phyloP scores from a whole-genome alignment of 1,140 invertebrate genomes.

The Mesaphorura yosii region DNA sequence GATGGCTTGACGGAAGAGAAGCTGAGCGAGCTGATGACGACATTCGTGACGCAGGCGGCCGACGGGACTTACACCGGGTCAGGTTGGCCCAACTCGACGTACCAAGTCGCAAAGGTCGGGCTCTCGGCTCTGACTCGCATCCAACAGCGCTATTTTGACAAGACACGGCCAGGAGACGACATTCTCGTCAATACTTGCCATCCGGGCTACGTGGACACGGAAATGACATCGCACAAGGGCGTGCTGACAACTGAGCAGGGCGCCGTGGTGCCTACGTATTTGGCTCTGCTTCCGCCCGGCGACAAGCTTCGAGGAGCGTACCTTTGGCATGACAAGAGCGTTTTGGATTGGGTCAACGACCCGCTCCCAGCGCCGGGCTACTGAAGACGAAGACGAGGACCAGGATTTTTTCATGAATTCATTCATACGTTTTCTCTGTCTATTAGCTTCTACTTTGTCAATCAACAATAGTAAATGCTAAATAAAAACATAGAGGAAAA shows the following conservation, averaged over 20 bases:
- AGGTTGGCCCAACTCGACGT: slow-evolving; percentile 54
- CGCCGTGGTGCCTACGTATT: not conserved
- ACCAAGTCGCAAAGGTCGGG: slow-evolving; percentile 55
- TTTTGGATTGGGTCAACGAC: slow-evolving; percentile 37
- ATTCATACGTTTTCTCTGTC: too few species aligned
- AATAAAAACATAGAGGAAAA: too few species aligned
- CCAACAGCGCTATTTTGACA: not conserved
- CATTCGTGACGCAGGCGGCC: too few species aligned
- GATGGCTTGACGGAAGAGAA: too few species aligned
- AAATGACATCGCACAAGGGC: slow-evolving; percentile 12
- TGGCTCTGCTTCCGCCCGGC: slow-evolving; percentile 3
- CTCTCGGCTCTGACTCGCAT: slow-evolving; percentile 36
- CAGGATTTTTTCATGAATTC: too few species aligned
- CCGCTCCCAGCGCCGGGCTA: slow-evolving; percentile 19
- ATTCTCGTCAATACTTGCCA: slow-evolving; percentile 55
- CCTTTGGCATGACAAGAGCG: slow-evolving; percentile 37
- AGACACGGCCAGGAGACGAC: slow-evolving; percentile 35
- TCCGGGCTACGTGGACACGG: slow-evolving; percentile 36
- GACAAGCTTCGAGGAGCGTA: too few species aligned
- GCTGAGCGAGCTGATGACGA: too few species aligned
- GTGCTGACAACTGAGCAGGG: slow-evolving; percentile 10
- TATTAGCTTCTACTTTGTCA: too few species aligned
- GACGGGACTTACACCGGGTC: too few species aligned
- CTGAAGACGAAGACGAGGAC: too few species aligned
- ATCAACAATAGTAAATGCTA: too few species aligned